These are phyloP conservation scores for Eupithecia abbreviata DNA, from an alignment of 2,888 invertebrate genomes.

Conservation along the genomic window DNA sequence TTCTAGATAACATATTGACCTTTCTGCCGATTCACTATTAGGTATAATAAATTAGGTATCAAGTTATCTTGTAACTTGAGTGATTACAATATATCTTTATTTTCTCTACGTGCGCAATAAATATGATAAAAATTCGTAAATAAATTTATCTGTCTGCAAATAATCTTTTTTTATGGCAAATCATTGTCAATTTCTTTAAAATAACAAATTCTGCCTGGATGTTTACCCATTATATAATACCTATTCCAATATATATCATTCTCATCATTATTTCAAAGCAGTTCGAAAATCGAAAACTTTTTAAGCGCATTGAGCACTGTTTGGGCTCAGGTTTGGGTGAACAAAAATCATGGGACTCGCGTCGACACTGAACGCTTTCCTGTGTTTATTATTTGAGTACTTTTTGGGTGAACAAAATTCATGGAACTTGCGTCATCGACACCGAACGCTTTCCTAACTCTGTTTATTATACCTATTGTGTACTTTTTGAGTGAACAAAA, in stretches of 20 bases:
- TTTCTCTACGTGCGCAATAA: slow-evolving; percentile 12
- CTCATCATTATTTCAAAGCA: not conserved
- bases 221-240: not conserved
- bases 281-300: no score
- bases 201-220: not conserved
- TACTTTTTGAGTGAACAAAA: no score
- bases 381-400: no score
- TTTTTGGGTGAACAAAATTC: no score
- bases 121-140: slow-evolving; percentile 10
- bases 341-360: no score
- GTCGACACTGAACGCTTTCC: no score
- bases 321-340: no score
- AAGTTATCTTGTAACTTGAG: not conserved
- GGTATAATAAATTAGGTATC: not conserved
- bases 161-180: not conserved
- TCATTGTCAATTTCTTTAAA: not conserved
- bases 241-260: not conserved
- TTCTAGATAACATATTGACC: slow-evolving; percentile 33
- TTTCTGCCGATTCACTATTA: slow-evolving; percentile 23
- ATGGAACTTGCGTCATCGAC: no score
- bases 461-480: no score
- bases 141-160: not conserved
- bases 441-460: no score
- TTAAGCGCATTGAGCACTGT: no score
- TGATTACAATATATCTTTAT: slow-evolving; percentile 17